A percentile compares a stretch with the other conserved stretches of the same genome.
Evolutionary conservation across 2,113 vertebrate species (phyloP).

Genomic region (Hirundichthys speculiger): DNA sequence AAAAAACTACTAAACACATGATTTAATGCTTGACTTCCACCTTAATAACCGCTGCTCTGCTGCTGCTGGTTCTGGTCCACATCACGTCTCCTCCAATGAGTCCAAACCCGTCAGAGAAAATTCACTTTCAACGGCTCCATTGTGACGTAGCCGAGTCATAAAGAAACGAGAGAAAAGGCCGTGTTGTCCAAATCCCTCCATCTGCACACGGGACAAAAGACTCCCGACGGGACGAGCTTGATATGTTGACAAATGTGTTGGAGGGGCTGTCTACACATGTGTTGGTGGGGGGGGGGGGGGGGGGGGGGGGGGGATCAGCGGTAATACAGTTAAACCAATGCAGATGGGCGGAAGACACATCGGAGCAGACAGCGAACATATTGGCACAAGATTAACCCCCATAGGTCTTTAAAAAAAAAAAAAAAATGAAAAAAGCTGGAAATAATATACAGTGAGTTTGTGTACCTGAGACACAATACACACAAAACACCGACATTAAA

Average conservation of each 20-base stretch:
- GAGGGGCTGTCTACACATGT: not conserved
- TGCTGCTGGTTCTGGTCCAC: no score
- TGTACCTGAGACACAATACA: no score
- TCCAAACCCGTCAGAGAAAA: slow-evolving; percentile 34
- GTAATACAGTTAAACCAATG: slow-evolving; percentile 37
- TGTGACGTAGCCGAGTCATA: slow-evolving; percentile 28
- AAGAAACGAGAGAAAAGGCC: slow-evolving; percentile 19
- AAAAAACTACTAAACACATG: no score
- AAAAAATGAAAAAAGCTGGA: no score
- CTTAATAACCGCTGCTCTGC: no score
- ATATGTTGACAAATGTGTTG: slow-evolving; percentile 40
- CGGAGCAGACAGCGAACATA: slow-evolving; percentile 36
- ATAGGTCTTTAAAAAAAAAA: not conserved
- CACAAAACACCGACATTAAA: no score
- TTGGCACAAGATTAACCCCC: slow-evolving; percentile 16
- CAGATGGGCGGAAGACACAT: slow-evolving; percentile 25
- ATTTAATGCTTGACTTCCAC: no score
- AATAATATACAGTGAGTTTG: no score
- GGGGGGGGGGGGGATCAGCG: slow-evolving; percentile 23
- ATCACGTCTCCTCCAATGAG: not conserved
- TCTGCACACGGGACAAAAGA: slow-evolving; percentile 46
- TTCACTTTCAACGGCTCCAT: slow-evolving; percentile 52
- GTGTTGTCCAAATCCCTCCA: slow-evolving; percentile 6
- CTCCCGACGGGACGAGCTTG: slow-evolving; percentile 35
- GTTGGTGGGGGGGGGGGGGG: no score